phyloP scores from a whole-genome alignment of 2,797 vertebrate genomes.

The Enteromius viviparus region DNA sequence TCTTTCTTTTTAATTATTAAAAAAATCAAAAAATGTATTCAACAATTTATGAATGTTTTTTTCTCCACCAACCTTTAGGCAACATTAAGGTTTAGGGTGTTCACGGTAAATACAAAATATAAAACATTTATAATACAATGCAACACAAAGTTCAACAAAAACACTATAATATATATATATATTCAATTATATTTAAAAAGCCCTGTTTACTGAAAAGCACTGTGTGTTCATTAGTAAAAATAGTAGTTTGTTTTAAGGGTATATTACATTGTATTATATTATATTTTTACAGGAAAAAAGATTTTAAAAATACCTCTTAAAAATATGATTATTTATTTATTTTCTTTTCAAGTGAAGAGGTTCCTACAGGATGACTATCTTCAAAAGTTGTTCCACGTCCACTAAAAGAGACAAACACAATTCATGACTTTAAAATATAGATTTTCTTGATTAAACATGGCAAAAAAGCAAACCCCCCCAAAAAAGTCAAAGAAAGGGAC shows the following conservation, averaged over 20 bases:
- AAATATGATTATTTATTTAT: neutral
- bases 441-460: conserved; percentile 50
- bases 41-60: neutral
- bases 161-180: too few species aligned
- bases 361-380: neutral
- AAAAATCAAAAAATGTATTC: too few species aligned
- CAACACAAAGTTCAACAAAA: too few species aligned
- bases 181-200: too few species aligned
- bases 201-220: too few species aligned
- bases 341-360: neutral
- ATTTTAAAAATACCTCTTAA: neutral
- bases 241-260: too few species aligned
- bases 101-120: neutral
- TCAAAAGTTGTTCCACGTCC: neutral
- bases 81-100: too few species aligned
- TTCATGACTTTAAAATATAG: conserved; percentile 12
- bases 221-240: too few species aligned
- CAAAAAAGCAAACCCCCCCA: conserved; percentile 18
- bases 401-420: neutral
- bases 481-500: conserved; percentile 75
- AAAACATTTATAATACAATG: neutral
- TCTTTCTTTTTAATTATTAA: too few species aligned
- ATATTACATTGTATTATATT: neutral
- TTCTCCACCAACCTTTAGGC: neutral
- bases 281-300: neutral